phyloP scores from a whole-genome alignment of 2,113 vertebrate species.

The Morone chrysops region DNA sequence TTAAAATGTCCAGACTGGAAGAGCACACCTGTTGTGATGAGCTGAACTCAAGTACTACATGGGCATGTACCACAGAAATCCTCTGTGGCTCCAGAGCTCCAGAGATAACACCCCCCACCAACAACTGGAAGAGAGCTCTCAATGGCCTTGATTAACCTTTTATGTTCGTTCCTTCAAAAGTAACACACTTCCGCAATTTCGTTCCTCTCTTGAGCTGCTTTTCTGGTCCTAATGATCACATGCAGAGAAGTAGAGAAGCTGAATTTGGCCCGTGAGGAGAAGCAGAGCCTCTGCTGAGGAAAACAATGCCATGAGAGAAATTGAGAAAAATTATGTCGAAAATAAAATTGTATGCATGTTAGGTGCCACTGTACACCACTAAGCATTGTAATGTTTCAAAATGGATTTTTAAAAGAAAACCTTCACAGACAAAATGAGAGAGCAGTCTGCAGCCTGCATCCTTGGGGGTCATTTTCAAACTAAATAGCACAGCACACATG shows the following conservation, averaged over 20 bases:
- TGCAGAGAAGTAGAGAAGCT: not conserved
- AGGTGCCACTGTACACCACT: not conserved
- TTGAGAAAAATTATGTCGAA: not conserved
- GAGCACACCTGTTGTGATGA: slow-evolving; percentile 52
- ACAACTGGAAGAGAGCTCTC: slow-evolving; percentile 45
- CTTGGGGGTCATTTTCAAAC: not conserved
- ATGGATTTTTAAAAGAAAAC: not conserved
- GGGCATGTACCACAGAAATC: slow-evolving; percentile 22
- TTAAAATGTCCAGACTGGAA: slow-evolving; percentile 44
- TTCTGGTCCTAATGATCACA: slow-evolving; percentile 50
- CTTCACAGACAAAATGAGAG: not conserved
- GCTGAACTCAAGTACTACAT: slow-evolving; percentile 26
- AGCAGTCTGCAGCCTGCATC: not conserved
- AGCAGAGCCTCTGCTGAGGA: slow-evolving; percentile 13
- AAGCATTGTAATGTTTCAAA: not conserved
- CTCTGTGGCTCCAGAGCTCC: slow-evolving; percentile 18
- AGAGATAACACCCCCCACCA: slow-evolving; percentile 34
- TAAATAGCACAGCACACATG: not conserved
- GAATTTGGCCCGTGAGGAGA: slow-evolving; percentile 20
- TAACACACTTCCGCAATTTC: slow-evolving; percentile 54
- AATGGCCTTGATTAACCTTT: slow-evolving; percentile 70
- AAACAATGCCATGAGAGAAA: slow-evolving; percentile 32
- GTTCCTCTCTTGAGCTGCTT: slow-evolving; percentile 43
- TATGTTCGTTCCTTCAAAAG: slow-evolving; percentile 52
- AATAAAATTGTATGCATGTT: not conserved